Evolutionary conservation across 2,797 vertebrate genomes (phyloP).

Genomic region (Dryobates pubescens): DNA sequence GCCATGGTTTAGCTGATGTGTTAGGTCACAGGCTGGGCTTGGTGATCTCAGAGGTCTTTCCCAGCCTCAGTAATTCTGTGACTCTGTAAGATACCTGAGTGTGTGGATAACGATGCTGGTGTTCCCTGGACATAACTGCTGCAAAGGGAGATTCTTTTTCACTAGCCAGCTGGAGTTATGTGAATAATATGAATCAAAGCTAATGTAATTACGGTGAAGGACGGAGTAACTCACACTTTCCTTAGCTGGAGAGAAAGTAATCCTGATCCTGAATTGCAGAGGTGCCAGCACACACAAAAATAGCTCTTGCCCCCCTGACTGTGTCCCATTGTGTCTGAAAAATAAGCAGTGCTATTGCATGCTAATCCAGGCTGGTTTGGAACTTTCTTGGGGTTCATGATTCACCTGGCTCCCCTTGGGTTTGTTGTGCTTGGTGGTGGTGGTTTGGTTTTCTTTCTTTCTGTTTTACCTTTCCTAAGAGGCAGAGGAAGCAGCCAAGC

Average conservation of each 20-base stretch:
- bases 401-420: neutral
- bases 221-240: neutral
- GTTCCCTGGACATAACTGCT: neutral
- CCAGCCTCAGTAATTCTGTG: too few species aligned
- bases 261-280: neutral
- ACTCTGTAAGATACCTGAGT: neutral
- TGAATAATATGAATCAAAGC: neutral
- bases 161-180: neutral
- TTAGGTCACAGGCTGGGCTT: too few species aligned
- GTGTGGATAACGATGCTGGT: neutral
- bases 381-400: neutral
- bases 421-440: neutral
- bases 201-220: neutral
- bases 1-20: too few species aligned
- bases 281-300: neutral
- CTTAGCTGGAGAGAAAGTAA: neutral
- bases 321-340: neutral
- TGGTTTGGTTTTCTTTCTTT: too few species aligned
- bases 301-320: neutral
- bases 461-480: neutral
- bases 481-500: neutral
- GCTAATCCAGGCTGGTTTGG: constrained; percentile 9
- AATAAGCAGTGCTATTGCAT: neutral
- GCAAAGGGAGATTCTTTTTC: neutral
- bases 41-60: too few species aligned